phyloP scores from a whole-genome alignment of 2,113 vertebrate genomes.

The Ammodytes marinus region DNA sequence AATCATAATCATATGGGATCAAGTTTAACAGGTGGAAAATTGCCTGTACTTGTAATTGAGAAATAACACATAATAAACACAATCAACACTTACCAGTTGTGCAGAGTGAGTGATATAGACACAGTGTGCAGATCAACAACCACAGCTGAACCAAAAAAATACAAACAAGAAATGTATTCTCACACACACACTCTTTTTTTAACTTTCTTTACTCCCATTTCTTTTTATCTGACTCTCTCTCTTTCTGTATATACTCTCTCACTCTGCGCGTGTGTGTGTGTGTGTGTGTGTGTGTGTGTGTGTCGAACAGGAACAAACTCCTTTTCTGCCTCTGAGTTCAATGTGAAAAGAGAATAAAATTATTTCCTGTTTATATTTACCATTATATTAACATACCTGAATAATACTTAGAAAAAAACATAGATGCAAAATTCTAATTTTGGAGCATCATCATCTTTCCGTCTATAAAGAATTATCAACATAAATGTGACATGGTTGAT shows the following conservation, averaged over 20 bases:
- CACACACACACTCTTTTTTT: not conserved
- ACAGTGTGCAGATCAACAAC: not conserved
- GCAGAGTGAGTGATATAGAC: not conserved
- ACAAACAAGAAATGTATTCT: not conserved
- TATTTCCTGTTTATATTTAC: constrained; percentile 48
- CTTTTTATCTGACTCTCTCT: not conserved
- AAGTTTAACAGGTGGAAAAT: not conserved
- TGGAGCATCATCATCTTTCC: not conserved
- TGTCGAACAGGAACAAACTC: constrained; percentile 36
- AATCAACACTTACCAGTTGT: not conserved
- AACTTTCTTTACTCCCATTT: not conserved
- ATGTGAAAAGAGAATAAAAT: constrained; percentile 59
- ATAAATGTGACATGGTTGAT: constrained; percentile 2
- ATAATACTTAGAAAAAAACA: not conserved
- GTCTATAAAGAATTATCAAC: not conserved
- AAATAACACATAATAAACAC: not conserved
- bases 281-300: constrained; percentile 1
- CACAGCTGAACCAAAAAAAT: not conserved
- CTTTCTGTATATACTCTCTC: not conserved
- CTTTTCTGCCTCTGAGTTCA: constrained; percentile 43
- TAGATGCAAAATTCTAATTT: not conserved
- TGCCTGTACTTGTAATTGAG: not conserved
- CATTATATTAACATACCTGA: not conserved
- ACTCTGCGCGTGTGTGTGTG: not conserved
- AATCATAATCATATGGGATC: not conserved